Evolutionary conservation across 2,888 invertebrate genomes (phyloP), one percentile per base, ranked within the genome.

Genomic region (Chloroclystis v-ata): DNA sequence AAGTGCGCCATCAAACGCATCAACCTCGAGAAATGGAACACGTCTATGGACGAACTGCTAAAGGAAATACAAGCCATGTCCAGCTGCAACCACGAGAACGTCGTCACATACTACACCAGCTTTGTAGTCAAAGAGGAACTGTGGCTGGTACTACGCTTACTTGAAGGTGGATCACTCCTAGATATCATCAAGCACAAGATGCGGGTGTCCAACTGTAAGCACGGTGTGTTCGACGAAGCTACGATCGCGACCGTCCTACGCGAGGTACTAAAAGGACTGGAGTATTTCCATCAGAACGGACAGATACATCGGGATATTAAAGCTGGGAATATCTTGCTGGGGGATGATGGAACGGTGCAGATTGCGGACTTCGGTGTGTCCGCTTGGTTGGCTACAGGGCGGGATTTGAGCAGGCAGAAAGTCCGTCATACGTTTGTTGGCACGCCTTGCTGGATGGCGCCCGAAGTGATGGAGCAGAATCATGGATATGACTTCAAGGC

Each of bases 391-490:
- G 98, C 98, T 9, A 98, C 98, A 0, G 98, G 98, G 0, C 92
- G 98, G 33, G 99, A 99, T 81, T 87, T 98, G 52, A 97, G 97
- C 32, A 90, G 98, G 24, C 98, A 99, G 80, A 97, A 97, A 83
- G 97, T 98, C 42, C 91, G 99, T 10, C 99, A 99, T 82, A 99
- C 99, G 0, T 99, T 99, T 85, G 99, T 99, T 4, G 99, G 99
- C 38, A 99, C 99, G 8, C 99, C 99, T 0, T 99, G 99, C 79
- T 99, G 99, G 99, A 99, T 99, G 98, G 98, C 99, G 9, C 99
- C 99, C 5, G 99, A 99, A 88, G 99, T 99, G 56, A 99, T 99
- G 99, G 97, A 98, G 81, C 97, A 95, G 91, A 97, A 97, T 82
- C 97, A 97, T 77, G 99, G 99, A 4, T 99, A 99, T 78, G 99